Evolutionary conservation across 2,113 vertebrate species (phyloP).

Genomic region (Psephotus haematonotus): DNA sequence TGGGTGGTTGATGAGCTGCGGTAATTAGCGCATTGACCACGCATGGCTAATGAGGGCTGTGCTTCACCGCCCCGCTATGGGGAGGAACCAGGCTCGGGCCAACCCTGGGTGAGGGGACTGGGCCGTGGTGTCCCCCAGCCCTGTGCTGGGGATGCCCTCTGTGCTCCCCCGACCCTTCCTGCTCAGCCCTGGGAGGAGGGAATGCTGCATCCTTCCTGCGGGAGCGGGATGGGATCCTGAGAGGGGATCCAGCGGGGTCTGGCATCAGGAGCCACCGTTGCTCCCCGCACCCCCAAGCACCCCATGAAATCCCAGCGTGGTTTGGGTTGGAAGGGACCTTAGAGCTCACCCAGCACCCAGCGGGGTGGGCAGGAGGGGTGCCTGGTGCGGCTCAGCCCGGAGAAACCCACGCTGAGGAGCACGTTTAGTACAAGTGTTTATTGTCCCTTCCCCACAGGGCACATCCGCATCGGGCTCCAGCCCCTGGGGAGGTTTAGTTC

Average conservation of each 20-base stretch:
- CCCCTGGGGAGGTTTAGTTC: constrained; percentile 56
- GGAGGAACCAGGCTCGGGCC: neutral
- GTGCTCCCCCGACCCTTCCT: neutral
- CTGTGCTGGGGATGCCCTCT: too few species aligned
- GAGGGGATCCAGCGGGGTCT: too few species aligned
- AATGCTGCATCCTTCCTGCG: neutral
- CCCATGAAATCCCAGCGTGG: neutral
- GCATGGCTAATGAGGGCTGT: neutral
- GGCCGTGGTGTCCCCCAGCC: too few species aligned
- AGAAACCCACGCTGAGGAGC: neutral
- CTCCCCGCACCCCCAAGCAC: too few species aligned
- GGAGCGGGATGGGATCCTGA: neutral
- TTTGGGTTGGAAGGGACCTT: neutral
- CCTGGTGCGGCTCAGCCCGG: neutral
- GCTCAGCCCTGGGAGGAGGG: neutral
- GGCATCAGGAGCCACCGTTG: neutral
- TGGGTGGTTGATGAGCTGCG: neutral
- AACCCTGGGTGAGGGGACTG: neutral
- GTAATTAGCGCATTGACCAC: neutral
- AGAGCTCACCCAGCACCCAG: neutral
- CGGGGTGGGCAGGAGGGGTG: neutral
- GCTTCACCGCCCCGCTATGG: too few species aligned
- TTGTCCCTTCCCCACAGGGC: constrained; percentile 43
- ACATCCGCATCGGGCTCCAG: neutral
- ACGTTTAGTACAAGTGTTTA: constrained; percentile 73